These are phyloP conservation scores for Pseudonaja textilis DNA, from an alignment of 2,113 vertebrate genomes.

Conservation along the genomic window DNA sequence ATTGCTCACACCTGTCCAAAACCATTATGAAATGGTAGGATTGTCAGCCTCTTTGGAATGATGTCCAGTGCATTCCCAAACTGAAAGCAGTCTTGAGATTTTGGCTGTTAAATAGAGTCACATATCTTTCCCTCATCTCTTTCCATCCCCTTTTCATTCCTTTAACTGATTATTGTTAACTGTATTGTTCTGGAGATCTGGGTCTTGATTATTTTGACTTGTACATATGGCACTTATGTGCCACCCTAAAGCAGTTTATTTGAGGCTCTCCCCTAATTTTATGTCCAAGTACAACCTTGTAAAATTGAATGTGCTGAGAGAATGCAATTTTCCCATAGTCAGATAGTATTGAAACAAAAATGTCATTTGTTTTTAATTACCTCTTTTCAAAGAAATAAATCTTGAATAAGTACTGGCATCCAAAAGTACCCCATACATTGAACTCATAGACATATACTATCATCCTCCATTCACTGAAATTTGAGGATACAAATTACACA, in stretches of 20 bases:
- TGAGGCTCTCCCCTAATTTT: background rate
- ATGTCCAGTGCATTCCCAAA: background rate
- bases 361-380: background rate
- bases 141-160: background rate
- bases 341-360: background rate
- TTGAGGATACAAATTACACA: background rate
- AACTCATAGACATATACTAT: background rate
- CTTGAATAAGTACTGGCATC: background rate
- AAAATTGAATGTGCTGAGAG: background rate
- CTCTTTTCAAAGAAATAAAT: background rate
- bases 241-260: background rate
- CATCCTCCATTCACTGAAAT: background rate
- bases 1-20: background rate
- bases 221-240: background rate
- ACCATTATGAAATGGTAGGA: background rate
- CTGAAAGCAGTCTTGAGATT: background rate
- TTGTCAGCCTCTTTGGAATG: background rate
- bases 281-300: background rate
- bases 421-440: background rate
- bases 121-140: background rate
- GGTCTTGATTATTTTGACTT: background rate
- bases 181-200: background rate
- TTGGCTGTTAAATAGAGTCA: background rate
- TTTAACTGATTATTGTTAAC: background rate
- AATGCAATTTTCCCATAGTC: background rate